A percentile compares a stretch with the other conserved stretches of the same genome.
These are phyloP conservation scores for Danaus melanippus DNA, from an alignment of 1,140 invertebrate genomes.

Conservation along the genomic window DNA sequence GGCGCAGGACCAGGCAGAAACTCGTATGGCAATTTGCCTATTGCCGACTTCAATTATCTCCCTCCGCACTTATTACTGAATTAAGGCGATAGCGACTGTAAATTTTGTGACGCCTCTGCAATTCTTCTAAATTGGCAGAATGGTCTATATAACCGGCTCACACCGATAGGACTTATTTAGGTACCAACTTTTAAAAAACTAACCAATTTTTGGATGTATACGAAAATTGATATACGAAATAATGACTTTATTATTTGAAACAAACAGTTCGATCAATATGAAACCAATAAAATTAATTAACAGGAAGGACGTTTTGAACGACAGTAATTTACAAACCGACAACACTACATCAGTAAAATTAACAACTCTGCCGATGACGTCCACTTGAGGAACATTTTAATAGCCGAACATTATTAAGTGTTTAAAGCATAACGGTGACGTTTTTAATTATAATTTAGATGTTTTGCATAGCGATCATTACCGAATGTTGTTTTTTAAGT, in stretches of 20 bases:
- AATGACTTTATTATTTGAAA: neutral
- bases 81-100: constrained; percentile 63
- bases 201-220: too few relatives aligned
- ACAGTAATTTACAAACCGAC: constrained; percentile 26
- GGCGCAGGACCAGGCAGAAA: constrained; percentile 37
- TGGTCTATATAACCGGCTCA: constrained; percentile 40
- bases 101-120: constrained; percentile 62
- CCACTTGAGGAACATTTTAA: too few relatives aligned
- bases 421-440: too few relatives aligned
- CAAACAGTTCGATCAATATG: constrained; percentile 9
- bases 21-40: constrained; percentile 61
- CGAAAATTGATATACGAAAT: too few relatives aligned
- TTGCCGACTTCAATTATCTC: constrained; percentile 67
- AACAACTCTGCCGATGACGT: constrained; percentile 17
- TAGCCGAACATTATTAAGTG: too few relatives aligned
- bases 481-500: too few relatives aligned
- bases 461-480: too few relatives aligned
- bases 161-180: constrained; percentile 16
- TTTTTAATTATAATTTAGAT: too few relatives aligned
- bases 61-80: constrained; percentile 68
- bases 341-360: constrained; percentile 33
- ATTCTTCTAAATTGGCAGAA: constrained; percentile 41
- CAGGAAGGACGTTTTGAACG: constrained; percentile 16
- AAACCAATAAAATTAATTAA: constrained; percentile 27
- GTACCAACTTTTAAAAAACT: too few relatives aligned